Evolutionary conservation across 92 coral and sea anemone genomes (phyloP).

Genomic region (Paragorgia papillata): DNA sequence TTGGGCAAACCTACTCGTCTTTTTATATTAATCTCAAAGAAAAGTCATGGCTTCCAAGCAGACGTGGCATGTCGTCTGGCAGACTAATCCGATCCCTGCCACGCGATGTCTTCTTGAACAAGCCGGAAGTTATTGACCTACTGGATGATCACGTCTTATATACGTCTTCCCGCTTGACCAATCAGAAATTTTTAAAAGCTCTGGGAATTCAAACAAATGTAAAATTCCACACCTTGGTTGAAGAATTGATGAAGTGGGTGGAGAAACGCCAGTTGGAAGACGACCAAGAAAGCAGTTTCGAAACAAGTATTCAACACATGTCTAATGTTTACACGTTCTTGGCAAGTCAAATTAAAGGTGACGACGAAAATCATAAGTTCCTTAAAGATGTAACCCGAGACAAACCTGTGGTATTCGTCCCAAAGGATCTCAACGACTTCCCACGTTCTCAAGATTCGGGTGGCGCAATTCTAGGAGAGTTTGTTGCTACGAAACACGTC

Average conservation of each 20-base stretch:
- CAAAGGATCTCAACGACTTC: slow-evolving; percentile 8
- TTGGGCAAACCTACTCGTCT: slow-evolving; percentile 62
- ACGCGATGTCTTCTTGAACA: slow-evolving; percentile 52
- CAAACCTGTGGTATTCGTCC: slow-evolving; percentile 72
- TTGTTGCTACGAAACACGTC: slow-evolving; percentile 67
- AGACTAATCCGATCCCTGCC: slow-evolving; percentile 34
- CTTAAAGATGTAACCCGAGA: slow-evolving; percentile 52
- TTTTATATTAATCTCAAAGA: slow-evolving; percentile 62
- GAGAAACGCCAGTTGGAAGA: slow-evolving; percentile 16
- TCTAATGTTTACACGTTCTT: slow-evolving; percentile 63
- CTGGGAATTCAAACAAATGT: slow-evolving; percentile 58
- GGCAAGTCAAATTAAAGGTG: slow-evolving; percentile 21
- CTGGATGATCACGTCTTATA: slow-evolving; percentile 67
- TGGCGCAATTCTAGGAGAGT: slow-evolving; percentile 40
- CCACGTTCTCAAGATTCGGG: not conserved
- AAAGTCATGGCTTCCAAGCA: slow-evolving; percentile 66
- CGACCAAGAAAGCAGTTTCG: slow-evolving; percentile 46
- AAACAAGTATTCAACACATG: slow-evolving; percentile 72
- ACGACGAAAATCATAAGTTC: slow-evolving; percentile 43
- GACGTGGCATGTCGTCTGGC: not conserved
- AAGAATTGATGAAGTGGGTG: slow-evolving; percentile 68
- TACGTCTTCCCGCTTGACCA: slow-evolving; percentile 49
- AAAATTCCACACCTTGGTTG: slow-evolving; percentile 59
- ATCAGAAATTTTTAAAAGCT: slow-evolving; percentile 49
- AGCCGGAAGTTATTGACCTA: slow-evolving; percentile 36